A percentile compares a stretch with the other conserved stretches of the same genome.
Conservation (phyloP, 2,888 invertebrate species). For the Hecatera dysodea region DNA sequence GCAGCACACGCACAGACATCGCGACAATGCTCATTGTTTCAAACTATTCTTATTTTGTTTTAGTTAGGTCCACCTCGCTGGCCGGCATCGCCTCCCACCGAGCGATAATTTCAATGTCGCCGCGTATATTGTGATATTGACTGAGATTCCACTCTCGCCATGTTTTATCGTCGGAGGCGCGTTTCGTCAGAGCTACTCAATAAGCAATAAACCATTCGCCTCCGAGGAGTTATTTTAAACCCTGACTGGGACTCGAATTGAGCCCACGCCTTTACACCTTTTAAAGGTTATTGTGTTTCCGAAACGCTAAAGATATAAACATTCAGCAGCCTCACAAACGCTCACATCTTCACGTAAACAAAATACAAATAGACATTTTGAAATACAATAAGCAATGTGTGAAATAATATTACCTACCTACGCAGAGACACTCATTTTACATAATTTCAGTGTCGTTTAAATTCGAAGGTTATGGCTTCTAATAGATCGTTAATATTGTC, state of each 20-base stretch:
- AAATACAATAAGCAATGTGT: conserved; percentile 52
- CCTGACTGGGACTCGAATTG: conserved; percentile 82
- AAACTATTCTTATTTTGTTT: conserved; percentile 88
- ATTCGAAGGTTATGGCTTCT: conserved; percentile 58
- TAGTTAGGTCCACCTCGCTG: conserved; percentile 81
- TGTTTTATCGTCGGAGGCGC: conserved; percentile 88
- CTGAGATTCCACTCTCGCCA: conserved; percentile 87
- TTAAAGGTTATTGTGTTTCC: conserved; percentile 90
- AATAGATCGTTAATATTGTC: conserved; percentile 60
- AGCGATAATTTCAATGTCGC: conserved; percentile 90
- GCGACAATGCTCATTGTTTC: conserved; percentile 90
- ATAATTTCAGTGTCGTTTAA: conserved; percentile 47
- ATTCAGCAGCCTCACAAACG: conserved; percentile 67
- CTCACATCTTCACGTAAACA: conserved; percentile 66
- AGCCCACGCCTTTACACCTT: conserved; percentile 89
- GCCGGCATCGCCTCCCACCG: conserved; percentile 84
- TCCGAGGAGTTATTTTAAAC: conserved; percentile 89
- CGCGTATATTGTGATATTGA: conserved; percentile 88
- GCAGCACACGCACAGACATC: conserved; percentile 73
- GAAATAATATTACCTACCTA: conserved; percentile 29
- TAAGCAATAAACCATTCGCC: conserved; percentile 90
- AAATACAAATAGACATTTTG: conserved; percentile 48
- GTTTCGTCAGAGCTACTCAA: conserved; percentile 89
- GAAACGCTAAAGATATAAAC: conserved; percentile 82
- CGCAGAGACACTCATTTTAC: conserved; percentile 38